phyloP scores from a whole-genome alignment of 2,888 invertebrate genomes.

The Ochropleura leucogaster region DNA sequence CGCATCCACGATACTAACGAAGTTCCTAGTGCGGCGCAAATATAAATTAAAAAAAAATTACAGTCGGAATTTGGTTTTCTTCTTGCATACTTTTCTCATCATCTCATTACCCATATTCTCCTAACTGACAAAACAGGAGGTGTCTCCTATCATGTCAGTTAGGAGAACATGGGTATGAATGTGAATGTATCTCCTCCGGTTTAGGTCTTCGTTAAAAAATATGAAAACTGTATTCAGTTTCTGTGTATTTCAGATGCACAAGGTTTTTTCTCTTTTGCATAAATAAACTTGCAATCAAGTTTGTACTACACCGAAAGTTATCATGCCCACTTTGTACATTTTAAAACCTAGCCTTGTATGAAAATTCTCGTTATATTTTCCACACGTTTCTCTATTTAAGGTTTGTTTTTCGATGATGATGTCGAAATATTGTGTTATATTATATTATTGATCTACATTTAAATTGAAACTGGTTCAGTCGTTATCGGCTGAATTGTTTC shows the following conservation, averaged over 20 bases:
- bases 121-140: too few relatives aligned
- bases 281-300: slow-evolving; percentile 21
- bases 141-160: too few relatives aligned
- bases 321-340: neutral
- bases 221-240: neutral
- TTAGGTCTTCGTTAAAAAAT: neutral
- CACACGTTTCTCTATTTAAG: slow-evolving; percentile 2
- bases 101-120: too few relatives aligned
- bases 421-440: neutral
- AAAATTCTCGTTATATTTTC: neutral
- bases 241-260: neutral
- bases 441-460: too few relatives aligned
- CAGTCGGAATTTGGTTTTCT: too few relatives aligned
- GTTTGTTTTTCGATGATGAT: slow-evolving; percentile 9
- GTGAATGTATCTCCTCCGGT: neutral
- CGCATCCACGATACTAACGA: too few relatives aligned
- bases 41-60: too few relatives aligned
- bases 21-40: too few relatives aligned
- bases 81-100: too few relatives aligned
- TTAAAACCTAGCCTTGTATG: neutral
- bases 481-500: slow-evolving; percentile 7
- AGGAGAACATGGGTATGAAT: neutral
- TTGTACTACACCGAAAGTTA: neutral
- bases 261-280: neutral
- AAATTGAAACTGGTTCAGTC: too few relatives aligned